Base-by-base conservation (phyloP, 2,888 invertebrate species). In the Erpobdella octoculata region DNA sequence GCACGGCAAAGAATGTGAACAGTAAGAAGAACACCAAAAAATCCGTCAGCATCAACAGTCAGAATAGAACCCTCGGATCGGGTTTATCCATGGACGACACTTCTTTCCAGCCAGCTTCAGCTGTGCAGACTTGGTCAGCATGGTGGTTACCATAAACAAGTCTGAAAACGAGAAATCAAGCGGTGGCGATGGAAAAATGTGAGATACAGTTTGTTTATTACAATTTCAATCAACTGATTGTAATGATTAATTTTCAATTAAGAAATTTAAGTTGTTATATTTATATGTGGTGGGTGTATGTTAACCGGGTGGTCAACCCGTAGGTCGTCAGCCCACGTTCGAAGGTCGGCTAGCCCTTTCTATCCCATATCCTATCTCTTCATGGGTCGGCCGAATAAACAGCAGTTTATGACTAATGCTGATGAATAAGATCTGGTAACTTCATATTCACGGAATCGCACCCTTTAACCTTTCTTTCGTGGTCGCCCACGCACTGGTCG, bases 371-470 rank as follows among this genome's bases (percentile, higher is more conserved):
- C n/a, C n/a, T n/a, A n/a, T n/a, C n/a, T n/a, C n/a, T n/a, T n/a
- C n/a, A n/a, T n/a, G n/a, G n/a, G n/a, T n/a, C n/a, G n/a, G n/a
- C n/a, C n/a, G n/a, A n/a, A n/a, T n/a, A n/a, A n/a, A n/a, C n/a
- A n/a, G n/a, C n/a, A n/a, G n/a, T n/a, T n/a, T n/a, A n/a, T n/a
- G n/a, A n/a, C n/a, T n/a, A n/a, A n/a, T n/a, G n/a, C n/a, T n/a
- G n/a, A 36, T 71, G 15, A 28, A 38, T 5, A 59, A 64, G 28
- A 31, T 41, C 12, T 71, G 71, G 71, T 64, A 59, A 8, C 18
- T 41, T 5, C 2, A 25, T 6, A n/a, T n/a, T n/a, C n/a, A n/a
- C n/a, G n/a, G n/a, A n/a, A n/a, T n/a, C n/a, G n/a, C n/a, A n/a
- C n/a, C n/a, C n/a, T n/a, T n/a, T n/a, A n/a, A n/a, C n/a, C n/a